phyloP scores from a whole-genome alignment of 1,140 invertebrate genomes.

The Drosophila mayri region DNA sequence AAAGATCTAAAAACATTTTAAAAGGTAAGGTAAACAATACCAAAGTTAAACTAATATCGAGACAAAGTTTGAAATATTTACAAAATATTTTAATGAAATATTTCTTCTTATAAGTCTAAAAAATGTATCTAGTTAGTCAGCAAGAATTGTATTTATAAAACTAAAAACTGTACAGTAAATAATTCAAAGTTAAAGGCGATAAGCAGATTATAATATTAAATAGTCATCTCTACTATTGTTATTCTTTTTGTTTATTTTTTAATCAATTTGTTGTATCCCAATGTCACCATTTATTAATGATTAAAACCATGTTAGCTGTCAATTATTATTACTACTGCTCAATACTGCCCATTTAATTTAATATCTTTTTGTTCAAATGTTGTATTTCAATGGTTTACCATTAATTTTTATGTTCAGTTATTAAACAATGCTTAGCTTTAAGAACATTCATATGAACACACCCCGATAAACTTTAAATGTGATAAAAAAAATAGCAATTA shows the following conservation, averaged over 20 bases:
- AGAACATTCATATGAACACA: not conserved
- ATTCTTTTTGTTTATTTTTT: not conserved
- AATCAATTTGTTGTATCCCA: conserved; percentile 19
- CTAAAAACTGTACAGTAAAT: no score
- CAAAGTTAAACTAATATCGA: not conserved
- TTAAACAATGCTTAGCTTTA: not conserved
- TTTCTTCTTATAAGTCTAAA: not conserved
- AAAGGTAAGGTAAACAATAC: not conserved
- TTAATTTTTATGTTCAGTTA: not conserved
- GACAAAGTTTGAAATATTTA: not conserved
- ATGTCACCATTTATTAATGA: conserved; percentile 42
- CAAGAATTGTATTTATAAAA: no score
- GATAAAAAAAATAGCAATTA: conserved; percentile 1
- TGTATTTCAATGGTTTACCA: not conserved
- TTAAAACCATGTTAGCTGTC: conserved; percentile 67
- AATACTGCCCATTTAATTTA: conserved; percentile 11
- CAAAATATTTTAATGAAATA: not conserved
- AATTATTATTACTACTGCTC: conserved; percentile 39
- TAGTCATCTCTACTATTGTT: not conserved
- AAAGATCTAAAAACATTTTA: not conserved
- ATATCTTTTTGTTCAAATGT: not conserved
- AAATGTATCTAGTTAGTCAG: accelerated
- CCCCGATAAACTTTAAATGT: not conserved
- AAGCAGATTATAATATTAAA: not conserved
- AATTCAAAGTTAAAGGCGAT: not conserved